Evolutionary conservation across 1,140 invertebrate genomes (phyloP).

Genomic region (Ceratosolen solmsi): DNA sequence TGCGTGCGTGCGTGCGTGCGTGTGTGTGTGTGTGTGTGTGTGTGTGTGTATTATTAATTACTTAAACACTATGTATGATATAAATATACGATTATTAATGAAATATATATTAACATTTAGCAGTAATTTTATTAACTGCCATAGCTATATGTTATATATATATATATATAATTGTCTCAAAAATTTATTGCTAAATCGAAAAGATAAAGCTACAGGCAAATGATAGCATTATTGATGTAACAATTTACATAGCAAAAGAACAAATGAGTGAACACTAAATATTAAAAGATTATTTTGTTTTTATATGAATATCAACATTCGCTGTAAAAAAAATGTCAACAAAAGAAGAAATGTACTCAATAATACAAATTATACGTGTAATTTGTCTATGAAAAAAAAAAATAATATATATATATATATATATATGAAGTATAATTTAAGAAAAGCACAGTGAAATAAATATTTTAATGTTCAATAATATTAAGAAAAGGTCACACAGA

Average conservation of each 20-base stretch:
- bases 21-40: too few species aligned
- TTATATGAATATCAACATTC: conserved; percentile 6
- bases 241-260: not conserved
- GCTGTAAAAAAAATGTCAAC: conserved; percentile 22
- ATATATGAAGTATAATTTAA: not conserved
- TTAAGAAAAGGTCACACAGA: conserved; percentile 42
- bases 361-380: not conserved
- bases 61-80: not conserved
- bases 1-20: too few species aligned
- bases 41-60: not conserved
- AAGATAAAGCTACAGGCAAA: not conserved
- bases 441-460: conserved; percentile 23
- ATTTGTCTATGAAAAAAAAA: conserved; percentile 21
- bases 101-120: conserved; percentile 17
- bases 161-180: not conserved
- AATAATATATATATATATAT: conserved; percentile 13
- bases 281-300: conserved; percentile 15
- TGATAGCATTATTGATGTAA: not conserved
- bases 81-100: conserved; percentile 13
- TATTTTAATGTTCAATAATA: conserved; percentile 59
- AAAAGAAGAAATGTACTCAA: not conserved
- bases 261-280: not conserved
- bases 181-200: not conserved
- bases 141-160: conserved; percentile 17
- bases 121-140: conserved; percentile 16